Evolutionary conservation across 2,888 invertebrate genomes (phyloP).

Genomic region (Neoitamus cyanurus): DNA sequence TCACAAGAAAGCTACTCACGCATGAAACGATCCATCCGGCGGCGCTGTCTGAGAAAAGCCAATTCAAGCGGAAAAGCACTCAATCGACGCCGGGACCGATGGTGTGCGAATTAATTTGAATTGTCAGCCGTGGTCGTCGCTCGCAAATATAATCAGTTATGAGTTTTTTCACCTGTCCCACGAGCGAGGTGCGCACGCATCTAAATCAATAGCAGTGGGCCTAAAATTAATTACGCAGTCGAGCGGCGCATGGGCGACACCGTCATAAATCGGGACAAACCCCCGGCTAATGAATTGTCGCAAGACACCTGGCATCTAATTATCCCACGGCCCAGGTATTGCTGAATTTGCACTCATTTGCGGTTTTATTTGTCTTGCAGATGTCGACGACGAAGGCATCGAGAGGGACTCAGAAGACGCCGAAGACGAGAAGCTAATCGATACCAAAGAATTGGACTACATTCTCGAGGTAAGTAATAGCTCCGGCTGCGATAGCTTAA

Average conservation of each 20-base stretch:
- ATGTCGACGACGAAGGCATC: conserved; percentile 89
- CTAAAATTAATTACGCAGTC: conserved; percentile 11
- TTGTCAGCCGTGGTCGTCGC: conserved; percentile 4
- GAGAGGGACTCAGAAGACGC: conserved; percentile 86
- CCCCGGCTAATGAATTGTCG: conserved; percentile 14
- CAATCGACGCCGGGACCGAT: not conserved
- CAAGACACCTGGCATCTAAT: not conserved
- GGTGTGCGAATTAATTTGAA: not conserved
- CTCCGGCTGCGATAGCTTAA: not conserved
- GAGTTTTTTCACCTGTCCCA: not conserved
- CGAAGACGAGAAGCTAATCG: conserved; percentile 69
- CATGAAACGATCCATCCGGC: conserved; percentile 13
- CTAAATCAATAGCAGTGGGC: conserved; percentile 14
- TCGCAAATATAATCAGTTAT: conserved; percentile 4
- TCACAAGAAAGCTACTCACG: conserved; percentile 15
- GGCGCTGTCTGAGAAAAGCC: not conserved
- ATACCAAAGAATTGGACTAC: conserved; percentile 67
- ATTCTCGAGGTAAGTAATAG: conserved; percentile 63
- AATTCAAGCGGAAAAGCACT: conserved; percentile 27
- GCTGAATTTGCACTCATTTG: not conserved
- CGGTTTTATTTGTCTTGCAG: conserved; percentile 60
- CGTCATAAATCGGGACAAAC: conserved; percentile 3
- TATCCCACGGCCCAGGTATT: not conserved
- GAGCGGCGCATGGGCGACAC: not conserved
- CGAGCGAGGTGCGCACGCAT: not conserved